Evolutionary conservation across 2,113 vertebrate species (phyloP).

Genomic region (Procavia capensis): DNA sequence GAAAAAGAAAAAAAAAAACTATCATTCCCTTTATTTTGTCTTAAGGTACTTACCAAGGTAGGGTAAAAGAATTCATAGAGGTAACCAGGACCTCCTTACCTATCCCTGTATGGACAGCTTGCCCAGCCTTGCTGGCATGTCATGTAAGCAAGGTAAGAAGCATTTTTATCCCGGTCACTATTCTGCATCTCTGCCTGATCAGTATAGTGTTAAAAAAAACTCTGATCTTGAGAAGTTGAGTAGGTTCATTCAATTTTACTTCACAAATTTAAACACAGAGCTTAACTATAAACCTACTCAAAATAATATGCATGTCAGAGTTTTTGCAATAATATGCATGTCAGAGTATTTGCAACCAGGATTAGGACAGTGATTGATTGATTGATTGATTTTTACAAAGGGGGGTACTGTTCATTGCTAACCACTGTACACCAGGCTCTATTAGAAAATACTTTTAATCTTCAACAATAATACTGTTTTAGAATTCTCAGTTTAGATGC

Average conservation of each 20-base stretch:
- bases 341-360: neutral
- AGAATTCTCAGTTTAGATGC: slow-evolving; percentile 17
- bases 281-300: neutral
- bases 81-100: no score
- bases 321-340: neutral
- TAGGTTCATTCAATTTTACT: slow-evolving; percentile 3
- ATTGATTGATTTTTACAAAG: no score
- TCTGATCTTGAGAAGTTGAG: neutral
- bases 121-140: neutral
- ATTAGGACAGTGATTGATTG: neutral
- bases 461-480: neutral
- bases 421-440: neutral
- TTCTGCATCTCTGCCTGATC: neutral
- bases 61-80: neutral
- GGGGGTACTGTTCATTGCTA: neutral
- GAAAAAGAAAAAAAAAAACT: neutral
- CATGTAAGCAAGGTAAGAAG: neutral
- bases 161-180: neutral
- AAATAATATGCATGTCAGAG: neutral
- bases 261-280: slow-evolving; percentile 5
- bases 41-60: neutral
- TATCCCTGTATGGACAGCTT: neutral
- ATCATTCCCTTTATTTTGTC: neutral
- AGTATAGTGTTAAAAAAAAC: neutral
- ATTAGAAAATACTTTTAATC: neutral